Percentiles rank a stretch among this genome's conserved stretches.
phyloP scores from a whole-genome alignment of 2,113 vertebrate species.

The Corvus moneduloides region DNA sequence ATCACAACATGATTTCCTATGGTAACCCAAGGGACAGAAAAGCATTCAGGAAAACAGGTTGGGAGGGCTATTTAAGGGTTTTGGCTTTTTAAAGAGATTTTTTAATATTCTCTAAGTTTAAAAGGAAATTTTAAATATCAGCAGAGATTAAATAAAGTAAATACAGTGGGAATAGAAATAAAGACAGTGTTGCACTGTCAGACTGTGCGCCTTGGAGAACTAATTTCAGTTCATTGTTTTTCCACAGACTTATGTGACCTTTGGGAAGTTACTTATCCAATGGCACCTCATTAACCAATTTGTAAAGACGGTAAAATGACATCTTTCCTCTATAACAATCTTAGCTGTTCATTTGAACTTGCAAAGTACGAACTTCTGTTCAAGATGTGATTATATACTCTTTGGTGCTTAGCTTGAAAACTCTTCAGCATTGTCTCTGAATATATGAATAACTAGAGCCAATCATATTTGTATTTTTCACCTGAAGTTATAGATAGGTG shows the following conservation, averaged over 20 bases:
- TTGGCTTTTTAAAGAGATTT: neutral
- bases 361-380: neutral
- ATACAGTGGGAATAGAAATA: neutral
- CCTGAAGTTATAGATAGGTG: neutral
- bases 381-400: neutral
- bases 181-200: neutral
- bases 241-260: neutral
- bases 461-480: neutral
- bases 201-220: neutral
- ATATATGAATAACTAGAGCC: neutral
- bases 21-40: neutral
- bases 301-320: neutral
- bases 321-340: neutral
- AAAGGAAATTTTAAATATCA: neutral
- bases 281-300: conserved; percentile 25
- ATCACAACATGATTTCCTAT: neutral
- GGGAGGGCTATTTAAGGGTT: neutral
- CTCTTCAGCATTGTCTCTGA: neutral
- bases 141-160: neutral
- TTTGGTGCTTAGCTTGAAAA: neutral
- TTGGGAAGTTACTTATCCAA: conserved; percentile 22
- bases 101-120: neutral
- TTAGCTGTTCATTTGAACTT: neutral
- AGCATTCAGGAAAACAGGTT: neutral
- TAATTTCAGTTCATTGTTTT: neutral